These are phyloP conservation scores for Eupristina koningsbergeri DNA, from an alignment of 1,140 invertebrate genomes.

Conservation along the genomic window DNA sequence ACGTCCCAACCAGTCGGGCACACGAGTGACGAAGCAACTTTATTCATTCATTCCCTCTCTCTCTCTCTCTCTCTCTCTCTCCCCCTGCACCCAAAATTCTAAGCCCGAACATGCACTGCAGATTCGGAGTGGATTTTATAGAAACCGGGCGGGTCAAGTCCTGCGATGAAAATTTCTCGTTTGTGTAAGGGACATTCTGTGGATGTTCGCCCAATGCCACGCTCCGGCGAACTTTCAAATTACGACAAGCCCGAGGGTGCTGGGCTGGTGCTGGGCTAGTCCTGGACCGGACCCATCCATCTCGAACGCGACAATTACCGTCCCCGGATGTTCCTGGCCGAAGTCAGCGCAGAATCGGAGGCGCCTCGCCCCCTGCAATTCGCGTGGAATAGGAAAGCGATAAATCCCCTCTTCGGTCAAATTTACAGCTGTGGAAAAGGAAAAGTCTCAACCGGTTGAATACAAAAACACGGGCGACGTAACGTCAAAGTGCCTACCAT, in stretches of 20 bases:
- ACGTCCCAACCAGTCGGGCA: not conserved
- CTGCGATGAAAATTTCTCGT: slow-evolving; percentile 12
- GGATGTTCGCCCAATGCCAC: not conserved
- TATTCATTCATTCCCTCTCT: not conserved
- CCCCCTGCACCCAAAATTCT: not conserved
- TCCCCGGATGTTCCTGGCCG: no score
- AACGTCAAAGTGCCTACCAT: not conserved
- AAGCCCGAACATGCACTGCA: not conserved
- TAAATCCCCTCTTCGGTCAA: no score
- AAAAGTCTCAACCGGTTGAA: not conserved
- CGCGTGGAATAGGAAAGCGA: no score
- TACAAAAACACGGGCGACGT: not conserved
- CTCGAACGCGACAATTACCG: not conserved
- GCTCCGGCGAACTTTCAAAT: no score
- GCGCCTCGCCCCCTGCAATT: no score
- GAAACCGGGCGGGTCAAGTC: no score
- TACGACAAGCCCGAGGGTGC: no score
- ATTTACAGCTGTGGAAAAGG: not conserved
- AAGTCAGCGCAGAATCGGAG: no score
- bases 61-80: not conserved
- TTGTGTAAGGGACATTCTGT: not conserved
- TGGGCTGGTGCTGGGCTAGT: no score
- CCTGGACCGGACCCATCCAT: not conserved
- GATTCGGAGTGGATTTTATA: not conserved
- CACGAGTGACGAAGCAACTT: not conserved